Conservation (phyloP, 2,888 invertebrate genomes). For the Meiosimyza platycephala region DNA sequence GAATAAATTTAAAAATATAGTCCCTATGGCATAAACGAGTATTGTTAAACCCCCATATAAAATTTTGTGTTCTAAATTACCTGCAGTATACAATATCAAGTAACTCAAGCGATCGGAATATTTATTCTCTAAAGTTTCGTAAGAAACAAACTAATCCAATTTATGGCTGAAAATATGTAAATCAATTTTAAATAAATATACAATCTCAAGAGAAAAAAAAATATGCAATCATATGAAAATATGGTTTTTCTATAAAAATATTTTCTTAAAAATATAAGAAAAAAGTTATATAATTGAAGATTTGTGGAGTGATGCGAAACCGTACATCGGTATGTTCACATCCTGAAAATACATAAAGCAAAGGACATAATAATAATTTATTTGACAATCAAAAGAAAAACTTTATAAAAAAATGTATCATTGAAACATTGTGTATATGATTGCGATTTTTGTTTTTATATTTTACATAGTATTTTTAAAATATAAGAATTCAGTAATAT, state of each 20-base stretch:
- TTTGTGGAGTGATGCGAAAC: slow-evolving; percentile 18
- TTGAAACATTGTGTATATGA: background rate
- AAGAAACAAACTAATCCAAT: slow-evolving; percentile 10
- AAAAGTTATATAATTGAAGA: background rate
- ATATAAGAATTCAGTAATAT: background rate
- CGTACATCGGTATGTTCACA: slow-evolving; percentile 27
- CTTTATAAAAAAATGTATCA: slow-evolving; percentile 4
- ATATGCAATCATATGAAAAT: slow-evolving; percentile 1
- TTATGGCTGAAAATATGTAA: slow-evolving; percentile 22
- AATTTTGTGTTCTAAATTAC: slow-evolving; percentile 1
- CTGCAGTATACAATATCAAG: slow-evolving; percentile 5
- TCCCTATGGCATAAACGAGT: too few species aligned
- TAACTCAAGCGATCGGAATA: slow-evolving; percentile 2
- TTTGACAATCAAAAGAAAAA: slow-evolving; percentile 11
- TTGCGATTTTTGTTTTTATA: slow-evolving; percentile 27
- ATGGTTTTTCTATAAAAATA: background rate
- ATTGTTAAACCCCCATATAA: too few species aligned
- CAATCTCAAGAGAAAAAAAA: slow-evolving; percentile 2
- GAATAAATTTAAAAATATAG: too few species aligned
- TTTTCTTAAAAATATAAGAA: background rate
- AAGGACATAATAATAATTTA: background rate
- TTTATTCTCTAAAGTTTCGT: slow-evolving; percentile 7
- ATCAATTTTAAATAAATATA: slow-evolving; percentile 9
- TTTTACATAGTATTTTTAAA: background rate
- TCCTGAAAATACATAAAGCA: slow-evolving; percentile 35